phyloP scores from a whole-genome alignment of 2,797 vertebrate species.

The Enteromius thamalakanensis region DNA sequence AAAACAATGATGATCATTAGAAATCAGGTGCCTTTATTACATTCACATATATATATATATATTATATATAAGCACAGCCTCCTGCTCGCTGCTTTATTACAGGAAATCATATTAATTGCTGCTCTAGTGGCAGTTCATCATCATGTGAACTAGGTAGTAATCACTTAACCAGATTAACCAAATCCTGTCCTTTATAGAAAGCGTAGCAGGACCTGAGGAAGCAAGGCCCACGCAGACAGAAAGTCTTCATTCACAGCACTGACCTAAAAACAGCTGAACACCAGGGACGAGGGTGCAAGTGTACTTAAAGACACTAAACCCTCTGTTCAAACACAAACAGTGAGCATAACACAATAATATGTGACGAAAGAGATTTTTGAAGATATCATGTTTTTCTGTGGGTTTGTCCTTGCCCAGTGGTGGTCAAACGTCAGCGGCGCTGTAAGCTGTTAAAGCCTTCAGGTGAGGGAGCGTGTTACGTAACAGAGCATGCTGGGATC shows the following conservation, averaged over 20 bases:
- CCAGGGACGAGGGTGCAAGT: neutral
- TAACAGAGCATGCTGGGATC: constrained; percentile 54
- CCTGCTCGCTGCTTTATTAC: no score
- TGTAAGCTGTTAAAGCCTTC: constrained; percentile 66
- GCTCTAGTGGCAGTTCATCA: constrained; percentile 66
- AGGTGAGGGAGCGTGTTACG: constrained; percentile 66
- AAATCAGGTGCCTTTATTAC: no score
- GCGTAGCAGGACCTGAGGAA: constrained; percentile 41
- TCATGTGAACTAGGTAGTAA: constrained; percentile 73
- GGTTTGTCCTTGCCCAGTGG: constrained; percentile 54
- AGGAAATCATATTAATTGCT: constrained; percentile 43
- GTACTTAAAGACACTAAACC: constrained; percentile 11
- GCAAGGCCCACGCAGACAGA: constrained; percentile 42
- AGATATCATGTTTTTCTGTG: neutral
- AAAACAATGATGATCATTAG: no score
- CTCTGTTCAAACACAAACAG: neutral
- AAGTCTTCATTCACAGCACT: constrained; percentile 48
- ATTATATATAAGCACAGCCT: no score
- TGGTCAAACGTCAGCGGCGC: constrained; percentile 63
- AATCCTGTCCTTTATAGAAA: constrained; percentile 81
- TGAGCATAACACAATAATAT: neutral
- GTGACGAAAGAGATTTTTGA: no score
- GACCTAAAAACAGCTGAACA: constrained; percentile 35
- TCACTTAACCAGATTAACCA: constrained; percentile 80
- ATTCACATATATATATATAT: no score